Percentiles rank a stretch among this genome's conserved stretches.
These are phyloP conservation scores for Diuraphis noxia DNA, from an alignment of 1,140 invertebrate genomes.

Conservation along the genomic window DNA sequence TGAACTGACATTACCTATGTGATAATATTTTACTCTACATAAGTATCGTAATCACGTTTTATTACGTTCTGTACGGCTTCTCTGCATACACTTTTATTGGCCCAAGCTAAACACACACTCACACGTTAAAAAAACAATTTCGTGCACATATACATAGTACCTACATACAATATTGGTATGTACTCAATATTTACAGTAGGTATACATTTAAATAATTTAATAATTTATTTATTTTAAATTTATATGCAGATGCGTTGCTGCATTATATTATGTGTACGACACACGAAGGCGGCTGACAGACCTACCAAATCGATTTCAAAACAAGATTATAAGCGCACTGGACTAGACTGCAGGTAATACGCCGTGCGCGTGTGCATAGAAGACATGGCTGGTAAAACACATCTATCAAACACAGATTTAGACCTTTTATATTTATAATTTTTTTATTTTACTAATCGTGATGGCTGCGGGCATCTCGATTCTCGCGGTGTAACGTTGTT, in stretches of 20 bases:
- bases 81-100: background rate
- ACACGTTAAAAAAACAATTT: background rate
- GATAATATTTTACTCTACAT: background rate
- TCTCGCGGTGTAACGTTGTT: background rate
- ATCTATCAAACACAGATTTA: background rate
- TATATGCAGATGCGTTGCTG: background rate
- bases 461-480: conserved; percentile 9
- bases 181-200: background rate
- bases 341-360: background rate
- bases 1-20: background rate
- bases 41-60: background rate
- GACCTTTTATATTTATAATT: conserved; percentile 25
- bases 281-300: background rate
- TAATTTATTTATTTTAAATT: background rate
- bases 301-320: conserved; percentile 39
- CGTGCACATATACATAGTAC: background rate
- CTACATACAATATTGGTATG: background rate
- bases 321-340: conserved; percentile 14
- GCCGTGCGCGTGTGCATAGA: background rate
- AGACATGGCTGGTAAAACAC: conserved; percentile 29
- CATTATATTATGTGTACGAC: no score
- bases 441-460: conserved; percentile 34
- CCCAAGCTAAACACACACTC: background rate
- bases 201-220: no score
- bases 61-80: background rate